Base-by-base conservation (phyloP, 2,888 invertebrate species). In the Drosophila nigritarsus region DNA sequence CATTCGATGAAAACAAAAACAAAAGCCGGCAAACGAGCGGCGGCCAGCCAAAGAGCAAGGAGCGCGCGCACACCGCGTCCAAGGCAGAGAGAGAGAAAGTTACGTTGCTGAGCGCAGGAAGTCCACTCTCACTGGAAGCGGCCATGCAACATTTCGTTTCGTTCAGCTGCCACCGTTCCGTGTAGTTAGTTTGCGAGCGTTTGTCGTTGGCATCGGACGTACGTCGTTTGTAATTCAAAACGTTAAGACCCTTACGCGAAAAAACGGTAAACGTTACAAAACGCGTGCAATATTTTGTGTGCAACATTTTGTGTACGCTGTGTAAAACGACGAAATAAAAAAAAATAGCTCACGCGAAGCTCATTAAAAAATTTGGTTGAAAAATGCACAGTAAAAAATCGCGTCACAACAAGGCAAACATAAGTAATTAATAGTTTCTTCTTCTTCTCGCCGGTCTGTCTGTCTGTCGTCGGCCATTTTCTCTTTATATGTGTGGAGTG, bases 201-300 rank as follows among this genome's bases (percentile, higher is more conserved):
- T 85, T 84, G 84, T 91, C 91, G 90, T 89, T 77, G 75, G 80
- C 80, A 73, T 76, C 84, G 83, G 91, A 84, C 77, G 91, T 90
- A 53, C 66, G 66, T 69, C 54, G 78, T 53, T 69, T 42, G 60
- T 24, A 45, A 53, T 59, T 61, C 15, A 9, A n/a, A 53, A 4
- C n/a, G 29, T 32, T 49, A 50, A 50, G 48, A 42, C 49, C 58
- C 53, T 50, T 49, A 50, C 76, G 76, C 61, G 66, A 58, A 67
- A 56, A 55, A 66, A 48, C 69, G 75, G 48, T 59, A 11, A 59
- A 24, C 53, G 62, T 3, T 32, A 45, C n/a, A 42, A 20, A 29
- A 27, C 45, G 73, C 38, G 49, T 59, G 29, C 30, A 65, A 55
- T 67, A 67, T 50, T 68, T 65, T 61, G 45, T 29, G 58, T 64